A percentile compares a stretch with the other conserved stretches of the same genome.
Evolutionary conservation across 2,888 invertebrate genomes (phyloP).

Genomic region (Luffia ferchaultella): DNA sequence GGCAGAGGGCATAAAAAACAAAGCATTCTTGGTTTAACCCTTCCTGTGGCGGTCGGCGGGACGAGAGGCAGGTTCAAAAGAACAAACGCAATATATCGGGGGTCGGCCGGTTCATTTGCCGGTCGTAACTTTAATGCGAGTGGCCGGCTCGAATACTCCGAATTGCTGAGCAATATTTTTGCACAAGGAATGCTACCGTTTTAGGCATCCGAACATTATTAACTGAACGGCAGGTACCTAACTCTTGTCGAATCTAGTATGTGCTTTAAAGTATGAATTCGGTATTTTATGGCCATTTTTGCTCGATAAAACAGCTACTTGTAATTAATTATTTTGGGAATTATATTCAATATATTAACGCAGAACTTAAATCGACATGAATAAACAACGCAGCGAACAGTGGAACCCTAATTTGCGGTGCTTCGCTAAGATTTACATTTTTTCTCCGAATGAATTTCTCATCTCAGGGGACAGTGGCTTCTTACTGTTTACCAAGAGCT

Average conservation of each 20-base stretch:
- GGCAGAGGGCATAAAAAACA: slow-evolving; percentile 49
- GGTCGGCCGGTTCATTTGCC: slow-evolving; percentile 46
- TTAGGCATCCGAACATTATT: slow-evolving; percentile 53
- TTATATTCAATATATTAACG: background rate
- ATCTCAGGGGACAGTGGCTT: slow-evolving; percentile 64
- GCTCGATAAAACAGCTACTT: no score
- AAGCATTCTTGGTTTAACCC: slow-evolving; percentile 68
- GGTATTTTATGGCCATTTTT: no score
- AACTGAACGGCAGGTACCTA: slow-evolving; percentile 28
- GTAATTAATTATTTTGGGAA: no score
- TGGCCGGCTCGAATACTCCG: slow-evolving; percentile 52
- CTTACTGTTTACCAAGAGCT: slow-evolving; percentile 58
- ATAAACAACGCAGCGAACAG: slow-evolving; percentile 23
- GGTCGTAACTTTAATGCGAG: slow-evolving; percentile 56
- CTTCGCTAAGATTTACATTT: slow-evolving; percentile 42
- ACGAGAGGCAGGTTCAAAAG: slow-evolving; percentile 54
- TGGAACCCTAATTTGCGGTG: slow-evolving; percentile 36
- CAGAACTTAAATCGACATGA: slow-evolving; percentile 16
- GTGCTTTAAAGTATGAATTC: no score
- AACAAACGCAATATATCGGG: slow-evolving; percentile 59
- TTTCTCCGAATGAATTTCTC: slow-evolving; percentile 58
- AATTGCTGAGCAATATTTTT: slow-evolving; percentile 64
- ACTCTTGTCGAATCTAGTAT: no score
- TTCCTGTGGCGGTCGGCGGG: slow-evolving; percentile 34
- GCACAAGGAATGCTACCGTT: slow-evolving; percentile 57